Evolutionary conservation across 1,140 invertebrate genomes (phyloP), one percentile per base, ranked within the genome.

Genomic region (Drosophila pectinifera): DNA sequence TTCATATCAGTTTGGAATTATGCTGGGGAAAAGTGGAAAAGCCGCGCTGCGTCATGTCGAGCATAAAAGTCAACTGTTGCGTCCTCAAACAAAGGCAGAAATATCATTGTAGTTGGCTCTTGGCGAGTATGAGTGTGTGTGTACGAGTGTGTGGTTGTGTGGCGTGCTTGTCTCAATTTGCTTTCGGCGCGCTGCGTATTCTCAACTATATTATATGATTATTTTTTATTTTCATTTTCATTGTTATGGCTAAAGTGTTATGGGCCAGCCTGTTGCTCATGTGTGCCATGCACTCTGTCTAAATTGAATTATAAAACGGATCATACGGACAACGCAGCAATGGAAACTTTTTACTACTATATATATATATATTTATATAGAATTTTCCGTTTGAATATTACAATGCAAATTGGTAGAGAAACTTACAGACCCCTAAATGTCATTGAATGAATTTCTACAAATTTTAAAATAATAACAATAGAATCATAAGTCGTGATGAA

Each of bases 51-150:
- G 54, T 58, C 70, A 86, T 86, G 75, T 82, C 79, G 67, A 43
- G 75, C 75, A 86, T 86, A 88, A 88, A 79, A 73, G 83, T 88
- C 82, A 86, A 88, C 82, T 88, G 82, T 86, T 85, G 82, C 82
- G 62, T 46, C 16, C 18, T 28, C 14, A 54, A 53, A 53, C 49
- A 53, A 64, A 54, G 39, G 65, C 22, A 39, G 56, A 64, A 74
- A 63, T 56, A 24, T 41, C 41, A 55, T 67, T 31, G 61, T 67
- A 57, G 46, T 45, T 34, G 58, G 22, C 57, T 51, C 46, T 34
- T 39, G 28, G 16, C 16, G 46, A 31, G 46, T 49, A 20, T 20
- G 36, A n/a, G 48, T 46, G 45, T 46, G 16, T n/a, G 6, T n/a
- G 22, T 42, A 43, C 31, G 20, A 3, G 28, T 18, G 22, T 61